These are phyloP conservation scores for Phrynocephalus vlangalii DNA, from an alignment of 2,797 vertebrate species.

Conservation along the genomic window DNA sequence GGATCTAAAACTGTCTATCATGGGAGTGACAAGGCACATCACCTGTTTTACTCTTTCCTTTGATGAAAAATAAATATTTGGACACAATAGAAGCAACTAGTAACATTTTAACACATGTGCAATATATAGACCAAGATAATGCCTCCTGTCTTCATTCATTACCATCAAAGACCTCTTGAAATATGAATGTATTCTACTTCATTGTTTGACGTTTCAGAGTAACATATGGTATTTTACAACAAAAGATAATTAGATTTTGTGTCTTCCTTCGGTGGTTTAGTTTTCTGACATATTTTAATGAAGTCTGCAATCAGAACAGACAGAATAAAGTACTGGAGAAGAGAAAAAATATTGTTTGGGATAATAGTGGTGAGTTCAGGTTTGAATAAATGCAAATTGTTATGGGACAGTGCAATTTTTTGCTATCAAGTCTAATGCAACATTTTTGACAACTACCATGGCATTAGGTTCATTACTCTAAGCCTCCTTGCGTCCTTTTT, in stretches of 20 bases:
- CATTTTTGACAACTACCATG: neutral
- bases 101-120: slow-evolving; percentile 49
- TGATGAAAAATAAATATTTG: slow-evolving; percentile 59
- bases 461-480: too few species aligned
- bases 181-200: slow-evolving; percentile 63
- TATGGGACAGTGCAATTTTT: slow-evolving; percentile 5
- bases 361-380: neutral
- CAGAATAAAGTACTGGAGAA: slow-evolving; percentile 52
- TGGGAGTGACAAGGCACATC: slow-evolving; percentile 57
- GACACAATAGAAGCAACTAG: slow-evolving; percentile 56
- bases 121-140: slow-evolving; percentile 45
- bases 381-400: neutral
- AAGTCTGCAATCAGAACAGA: slow-evolving; percentile 67
- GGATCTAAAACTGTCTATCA: slow-evolving; percentile 67
- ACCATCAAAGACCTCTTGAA: slow-evolving; percentile 72
- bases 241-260: slow-evolving; percentile 79
- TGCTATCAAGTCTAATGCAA: neutral
- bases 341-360: slow-evolving; percentile 45
- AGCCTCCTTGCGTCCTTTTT: too few species aligned
- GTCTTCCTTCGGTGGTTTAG: slow-evolving; percentile 70
- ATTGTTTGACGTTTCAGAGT: slow-evolving; percentile 74
- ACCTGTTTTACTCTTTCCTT: slow-evolving; percentile 57
- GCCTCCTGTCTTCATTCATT: slow-evolving; percentile 52
- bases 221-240: slow-evolving; percentile 76
- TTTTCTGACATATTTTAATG: slow-evolving; percentile 71